Evolutionary conservation across 2,888 invertebrate genomes (phyloP).

Genomic region (Bombylius major): DNA sequence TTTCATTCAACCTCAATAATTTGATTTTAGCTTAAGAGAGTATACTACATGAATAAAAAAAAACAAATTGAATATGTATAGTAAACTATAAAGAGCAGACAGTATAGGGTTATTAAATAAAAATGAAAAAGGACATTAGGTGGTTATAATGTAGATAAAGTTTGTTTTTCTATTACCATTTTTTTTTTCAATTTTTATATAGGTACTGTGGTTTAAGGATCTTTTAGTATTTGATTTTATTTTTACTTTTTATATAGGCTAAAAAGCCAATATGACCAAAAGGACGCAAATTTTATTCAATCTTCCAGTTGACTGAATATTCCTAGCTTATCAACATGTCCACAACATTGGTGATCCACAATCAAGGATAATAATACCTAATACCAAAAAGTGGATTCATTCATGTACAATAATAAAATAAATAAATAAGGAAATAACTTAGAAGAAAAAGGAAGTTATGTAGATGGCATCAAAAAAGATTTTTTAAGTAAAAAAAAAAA

Average conservation of each 20-base stretch:
- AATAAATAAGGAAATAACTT: slow-evolving; percentile 15
- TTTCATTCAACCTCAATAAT: slow-evolving; percentile 21
- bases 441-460: not conserved
- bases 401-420: slow-evolving; percentile 15
- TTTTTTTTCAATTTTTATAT: not conserved
- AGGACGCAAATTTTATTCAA: slow-evolving; percentile 35
- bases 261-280: not conserved
- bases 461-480: no score
- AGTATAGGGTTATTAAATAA: not conserved
- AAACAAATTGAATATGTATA: slow-evolving; percentile 14
- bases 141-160: no score
- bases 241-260: not conserved
- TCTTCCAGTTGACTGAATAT: slow-evolving; percentile 32
- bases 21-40: slow-evolving; percentile 19
- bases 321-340: slow-evolving; percentile 20
- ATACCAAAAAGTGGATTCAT: slow-evolving; percentile 12
- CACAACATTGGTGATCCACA: slow-evolving; percentile 14
- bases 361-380: slow-evolving; percentile 11
- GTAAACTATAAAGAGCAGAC: not conserved
- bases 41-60: not conserved
- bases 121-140: not conserved
- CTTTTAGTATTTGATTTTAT: not conserved
- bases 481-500: no score
- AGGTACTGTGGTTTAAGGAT: not conserved
- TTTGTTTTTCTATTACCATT: no score